Evolutionary conservation across 2,888 invertebrate genomes (phyloP), one percentile per base, ranked within the genome.

Genomic region (Trachelus iudaicus): DNA sequence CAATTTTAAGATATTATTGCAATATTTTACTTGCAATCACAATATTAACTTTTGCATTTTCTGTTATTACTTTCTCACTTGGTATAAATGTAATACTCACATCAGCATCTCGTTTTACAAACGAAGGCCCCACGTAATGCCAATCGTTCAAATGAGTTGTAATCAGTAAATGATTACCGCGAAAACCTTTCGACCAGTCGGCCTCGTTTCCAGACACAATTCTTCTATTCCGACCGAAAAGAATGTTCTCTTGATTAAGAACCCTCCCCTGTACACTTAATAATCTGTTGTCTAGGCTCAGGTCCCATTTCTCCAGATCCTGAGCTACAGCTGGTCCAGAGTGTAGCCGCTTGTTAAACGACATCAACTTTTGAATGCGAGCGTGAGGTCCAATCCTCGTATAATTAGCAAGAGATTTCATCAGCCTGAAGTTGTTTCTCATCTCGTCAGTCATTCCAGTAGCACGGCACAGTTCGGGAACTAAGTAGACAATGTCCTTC

Each of bases 401-500:
- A 87, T 96, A 94, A 0, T 93, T 92, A 0, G 95, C 94, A 81
- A 98, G 92, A 0, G 95, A 94, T 76, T 93, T 93, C 96, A 96
- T 96, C 56, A 95, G 88, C 0, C 89, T 92, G 87, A 94, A 95
- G 87, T 95, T 92, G 4, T 89, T 89, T 13, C 95, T 92, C 95
- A 96, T 95, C 0, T 92, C 92, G 76, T 96, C 96, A 0, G 95
- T 94, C 0, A 97, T 90, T 0, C 90, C 90, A 1, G 98, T 98
- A 86, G 97, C 94, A 0, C 95, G 94, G 84, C 97, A 97, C 73
- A 98, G 91, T 91, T 98, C 97, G 0, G 98, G 98, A 12, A 98
- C 93, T 3, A 98, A 92, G 87, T 94, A 94, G 11, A 98, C 94
- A 0, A 85, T 11, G 79, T 96, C 95, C 0, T 93, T 92, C 90